These are phyloP conservation scores for Phytoseiulus persimilis DNA, from an alignment of 2,888 invertebrate species.

Conservation along the genomic window DNA sequence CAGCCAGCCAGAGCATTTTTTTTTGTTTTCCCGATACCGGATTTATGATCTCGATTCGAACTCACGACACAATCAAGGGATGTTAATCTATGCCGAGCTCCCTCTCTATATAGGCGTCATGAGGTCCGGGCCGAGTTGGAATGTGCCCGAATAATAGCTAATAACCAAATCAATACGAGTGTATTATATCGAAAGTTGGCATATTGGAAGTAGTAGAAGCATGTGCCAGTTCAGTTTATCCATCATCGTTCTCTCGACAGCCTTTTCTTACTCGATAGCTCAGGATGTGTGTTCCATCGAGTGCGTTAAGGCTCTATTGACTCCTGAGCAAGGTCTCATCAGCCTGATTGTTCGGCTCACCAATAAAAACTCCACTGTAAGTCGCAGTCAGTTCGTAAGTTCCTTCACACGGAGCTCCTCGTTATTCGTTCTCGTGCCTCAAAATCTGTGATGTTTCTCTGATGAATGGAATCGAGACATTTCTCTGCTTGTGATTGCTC, in stretches of 20 bases:
- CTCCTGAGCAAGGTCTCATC: neutral
- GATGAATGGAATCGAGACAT: too few species aligned
- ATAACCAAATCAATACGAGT: neutral
- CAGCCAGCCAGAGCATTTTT: neutral
- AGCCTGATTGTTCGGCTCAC: neutral
- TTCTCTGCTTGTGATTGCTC: too few species aligned
- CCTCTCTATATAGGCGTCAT: neutral
- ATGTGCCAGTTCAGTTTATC: neutral
- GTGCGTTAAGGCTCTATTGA: neutral
- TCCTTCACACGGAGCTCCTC: too few species aligned
- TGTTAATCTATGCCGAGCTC: neutral
- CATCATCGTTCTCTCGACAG: neutral
- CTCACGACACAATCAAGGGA: conserved; percentile 5
- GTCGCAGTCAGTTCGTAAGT: neutral
- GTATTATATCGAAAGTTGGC: conserved; percentile 5
- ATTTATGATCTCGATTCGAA: neutral
- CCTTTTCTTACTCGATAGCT: neutral
- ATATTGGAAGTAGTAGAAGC: neutral
- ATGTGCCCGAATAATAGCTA: neutral
- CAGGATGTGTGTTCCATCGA: neutral
- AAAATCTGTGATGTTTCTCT: too few species aligned
- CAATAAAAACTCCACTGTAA: neutral
- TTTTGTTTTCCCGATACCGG: neutral
- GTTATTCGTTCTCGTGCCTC: too few species aligned
- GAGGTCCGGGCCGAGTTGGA: neutral